A percentile compares a stretch with the other conserved stretches of the same genome.
phyloP scores from a whole-genome alignment of 2,888 invertebrate species.

The Drosophila greeni region DNA sequence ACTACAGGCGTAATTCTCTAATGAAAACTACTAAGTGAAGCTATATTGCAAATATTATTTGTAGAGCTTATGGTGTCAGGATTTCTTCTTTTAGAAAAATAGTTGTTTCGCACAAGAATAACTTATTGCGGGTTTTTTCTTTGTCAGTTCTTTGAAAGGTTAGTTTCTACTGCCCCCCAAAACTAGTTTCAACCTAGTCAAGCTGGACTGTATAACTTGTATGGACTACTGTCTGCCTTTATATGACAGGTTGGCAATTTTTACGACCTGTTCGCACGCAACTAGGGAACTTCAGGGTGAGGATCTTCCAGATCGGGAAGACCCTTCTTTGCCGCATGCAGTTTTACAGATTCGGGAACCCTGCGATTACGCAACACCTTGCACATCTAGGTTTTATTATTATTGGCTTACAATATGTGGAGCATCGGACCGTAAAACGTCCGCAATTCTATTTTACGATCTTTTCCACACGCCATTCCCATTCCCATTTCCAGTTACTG shows the following conservation, averaged over 20 bases:
- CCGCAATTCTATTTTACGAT: constrained; percentile 17
- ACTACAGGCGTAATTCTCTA: constrained; percentile 10
- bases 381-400: constrained; percentile 24
- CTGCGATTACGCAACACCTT: constrained; percentile 64
- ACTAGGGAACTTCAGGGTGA: constrained; percentile 10
- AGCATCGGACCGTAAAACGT: constrained; percentile 37
- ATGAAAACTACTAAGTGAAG: not conserved
- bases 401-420: constrained; percentile 35
- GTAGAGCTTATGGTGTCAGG: no score
- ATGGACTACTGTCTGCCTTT: constrained; percentile 6
- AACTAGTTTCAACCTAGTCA: constrained; percentile 7
- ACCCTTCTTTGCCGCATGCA: constrained; percentile 42
- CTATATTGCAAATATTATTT: not conserved
- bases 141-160: not conserved
- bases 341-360: constrained; percentile 39
- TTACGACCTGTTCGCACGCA: constrained; percentile 52
- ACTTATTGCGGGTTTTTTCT: not conserved
- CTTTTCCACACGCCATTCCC: constrained; percentile 10
- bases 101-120: not conserved
- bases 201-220: constrained; percentile 8
- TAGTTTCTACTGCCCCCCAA: not conserved
- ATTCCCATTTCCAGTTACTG: not conserved
- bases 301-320: constrained; percentile 15
- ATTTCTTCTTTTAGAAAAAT: not conserved
- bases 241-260: constrained; percentile 37